phyloP scores from a whole-genome alignment of 2,888 invertebrate species.

The Temnothorax rugatulus region DNA sequence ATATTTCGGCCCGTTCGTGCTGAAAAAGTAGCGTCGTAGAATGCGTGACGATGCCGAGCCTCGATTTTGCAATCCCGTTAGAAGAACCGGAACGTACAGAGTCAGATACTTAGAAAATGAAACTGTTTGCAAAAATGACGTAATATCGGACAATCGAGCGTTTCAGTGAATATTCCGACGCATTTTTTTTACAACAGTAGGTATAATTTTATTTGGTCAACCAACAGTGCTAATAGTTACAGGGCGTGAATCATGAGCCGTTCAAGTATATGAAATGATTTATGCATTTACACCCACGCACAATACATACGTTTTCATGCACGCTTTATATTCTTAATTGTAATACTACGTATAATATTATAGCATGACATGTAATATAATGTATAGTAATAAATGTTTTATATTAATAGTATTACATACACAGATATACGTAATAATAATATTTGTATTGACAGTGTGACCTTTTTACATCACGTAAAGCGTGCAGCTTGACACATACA shows the following conservation, averaged over 20 bases:
- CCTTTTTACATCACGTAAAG: not conserved
- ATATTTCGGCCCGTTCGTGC: not conserved
- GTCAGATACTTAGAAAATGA: slow-evolving; percentile 5
- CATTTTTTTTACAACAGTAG: slow-evolving; percentile 32
- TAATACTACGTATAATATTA: slow-evolving; percentile 16
- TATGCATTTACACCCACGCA: slow-evolving; percentile 42
- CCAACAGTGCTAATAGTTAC: slow-evolving; percentile 47
- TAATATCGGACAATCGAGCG: not conserved
- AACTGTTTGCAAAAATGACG: not conserved
- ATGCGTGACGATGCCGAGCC: not conserved
- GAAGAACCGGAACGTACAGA: not conserved
- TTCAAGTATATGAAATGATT: slow-evolving; percentile 47
- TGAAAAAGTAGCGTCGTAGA: not conserved
- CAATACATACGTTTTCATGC: slow-evolving; percentile 35
- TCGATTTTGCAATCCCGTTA: slow-evolving; percentile 23
- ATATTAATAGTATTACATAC: slow-evolving; percentile 16
- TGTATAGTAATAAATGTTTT: not conserved
- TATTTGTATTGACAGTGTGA: not conserved
- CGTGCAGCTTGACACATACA: not conserved
- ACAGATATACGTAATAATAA: not conserved
- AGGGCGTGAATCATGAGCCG: slow-evolving; percentile 42
- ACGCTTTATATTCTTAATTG: slow-evolving; percentile 34
- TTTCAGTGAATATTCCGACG: not conserved
- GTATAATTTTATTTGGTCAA: slow-evolving; percentile 49
- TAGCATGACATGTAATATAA: not conserved